A percentile compares a stretch with the other conserved stretches of the same genome.
phyloP scores from a whole-genome alignment of 2,888 invertebrate species.

The Lepeophtheirus nordmannii region DNA sequence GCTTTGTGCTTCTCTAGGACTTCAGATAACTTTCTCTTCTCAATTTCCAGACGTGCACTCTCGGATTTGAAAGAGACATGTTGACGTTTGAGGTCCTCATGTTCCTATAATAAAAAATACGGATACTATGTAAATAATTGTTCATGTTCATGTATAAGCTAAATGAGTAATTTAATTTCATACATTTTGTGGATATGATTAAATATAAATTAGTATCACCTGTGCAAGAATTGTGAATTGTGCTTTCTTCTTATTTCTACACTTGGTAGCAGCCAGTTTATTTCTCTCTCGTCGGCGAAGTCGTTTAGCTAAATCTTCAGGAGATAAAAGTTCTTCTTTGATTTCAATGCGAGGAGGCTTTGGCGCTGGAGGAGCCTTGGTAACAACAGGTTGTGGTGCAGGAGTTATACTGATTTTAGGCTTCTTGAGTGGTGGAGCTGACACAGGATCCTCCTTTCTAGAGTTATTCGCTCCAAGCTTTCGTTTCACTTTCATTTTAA shows the following conservation, averaged over 20 bases:
- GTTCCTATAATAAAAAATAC: slow-evolving; percentile 1
- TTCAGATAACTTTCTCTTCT: background rate
- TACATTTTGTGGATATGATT: no score
- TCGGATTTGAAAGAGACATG: background rate
- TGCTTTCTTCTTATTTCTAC: slow-evolving; percentile 80
- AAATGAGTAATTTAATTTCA: no score
- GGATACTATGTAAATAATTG: background rate
- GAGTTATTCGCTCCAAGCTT: slow-evolving; percentile 38
- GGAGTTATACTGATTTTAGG: background rate
- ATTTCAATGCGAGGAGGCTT: slow-evolving; percentile 1
- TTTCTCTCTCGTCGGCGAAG: slow-evolving; percentile 71
- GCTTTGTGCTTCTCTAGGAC: background rate
- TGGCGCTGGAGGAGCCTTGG: background rate
- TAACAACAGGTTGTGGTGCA: background rate
- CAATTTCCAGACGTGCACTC: background rate
- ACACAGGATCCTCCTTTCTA: background rate
- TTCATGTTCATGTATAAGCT: no score
- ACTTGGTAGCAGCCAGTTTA: slow-evolving; percentile 86
- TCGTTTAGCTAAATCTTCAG: slow-evolving; percentile 76
- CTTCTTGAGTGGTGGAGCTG: background rate
- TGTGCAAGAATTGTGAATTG: slow-evolving; percentile 35
- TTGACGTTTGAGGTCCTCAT: background rate
- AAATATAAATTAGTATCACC: no score
- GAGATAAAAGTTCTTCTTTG: slow-evolving; percentile 49
- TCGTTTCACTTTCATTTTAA: slow-evolving; percentile 75